These are phyloP conservation scores for Megaceryle alcyon DNA, from an alignment of 2,797 vertebrate genomes.

Conservation along the genomic window DNA sequence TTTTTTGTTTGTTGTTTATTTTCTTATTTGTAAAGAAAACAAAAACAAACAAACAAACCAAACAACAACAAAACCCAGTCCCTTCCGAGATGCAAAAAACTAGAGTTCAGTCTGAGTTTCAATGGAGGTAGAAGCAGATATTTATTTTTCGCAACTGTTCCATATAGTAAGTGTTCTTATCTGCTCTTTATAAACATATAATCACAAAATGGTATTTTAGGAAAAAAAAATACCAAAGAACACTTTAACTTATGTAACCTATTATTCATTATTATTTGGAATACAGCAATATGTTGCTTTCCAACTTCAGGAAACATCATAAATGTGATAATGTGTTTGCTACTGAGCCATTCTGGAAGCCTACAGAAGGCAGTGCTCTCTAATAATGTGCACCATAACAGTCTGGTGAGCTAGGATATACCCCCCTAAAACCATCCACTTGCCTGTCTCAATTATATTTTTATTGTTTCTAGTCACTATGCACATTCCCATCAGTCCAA, in stretches of 20 bases:
- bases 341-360: neutral
- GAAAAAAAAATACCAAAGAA: neutral
- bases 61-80: neutral
- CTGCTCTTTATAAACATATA: neutral
- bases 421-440: neutral
- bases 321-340: neutral
- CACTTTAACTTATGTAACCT: neutral
- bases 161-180: neutral
- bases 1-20: too few relatives aligned
- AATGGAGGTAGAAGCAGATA: neutral
- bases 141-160: neutral
- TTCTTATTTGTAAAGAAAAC: too few relatives aligned
- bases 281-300: neutral
- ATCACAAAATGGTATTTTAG: neutral
- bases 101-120: neutral
- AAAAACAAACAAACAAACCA: neutral
- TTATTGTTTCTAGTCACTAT: neutral
- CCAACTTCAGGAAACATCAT: neutral
- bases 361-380: neutral
- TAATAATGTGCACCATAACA: neutral
- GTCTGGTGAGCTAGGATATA: neutral
- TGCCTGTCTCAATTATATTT: neutral
- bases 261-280: neutral
- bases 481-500: neutral
- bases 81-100: neutral